Base-by-base conservation (phyloP, 2,113 vertebrate species). In the Erythrocercus mccallii region DNA sequence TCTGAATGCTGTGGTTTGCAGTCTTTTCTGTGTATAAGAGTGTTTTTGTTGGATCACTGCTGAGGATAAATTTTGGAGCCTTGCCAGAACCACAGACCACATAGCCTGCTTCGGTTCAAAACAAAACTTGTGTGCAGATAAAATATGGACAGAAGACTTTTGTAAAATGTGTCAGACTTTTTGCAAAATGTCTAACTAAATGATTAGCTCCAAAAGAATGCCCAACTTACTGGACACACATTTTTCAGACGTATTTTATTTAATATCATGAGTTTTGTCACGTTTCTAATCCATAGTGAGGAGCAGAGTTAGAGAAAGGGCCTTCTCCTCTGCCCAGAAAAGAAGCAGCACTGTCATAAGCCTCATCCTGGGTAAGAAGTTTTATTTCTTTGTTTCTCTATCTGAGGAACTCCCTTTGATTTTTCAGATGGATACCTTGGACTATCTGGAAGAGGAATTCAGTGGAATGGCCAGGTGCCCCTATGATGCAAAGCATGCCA, bases 381-480 rank as follows among this genome's bases (percentile, higher is more conserved):
- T 38, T 23, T 93, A 12, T 87, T 92, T 92, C 40, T 66, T n/a
- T 94, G 9, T 88, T 92, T 94, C 48, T 62, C 23, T 85, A 3
- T 42, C 81, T 98, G 90, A 97, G 62, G 20, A 90, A 23, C 27
- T 90, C 68, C 40, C 37, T 73, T 95, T 94, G 4, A 45, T 95
- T 81, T 95, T 97, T 96, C 97, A 99, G 99, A 98, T 98, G 97
- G 99, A 99, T 94, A 98, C 98, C 40, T 88, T 99, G 98, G 99
- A 99, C 86, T 98, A 98, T 81, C 96, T 98, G 54, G 99, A 99
- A 90, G 99, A 99, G 95, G 99, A 99, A 96, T 99, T 99, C 97
- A 99, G 99, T 62, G 99, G 99, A 88, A 99, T 99, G 99, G 99
- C 99, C 44, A 99, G 99, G 61, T 99, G 99, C 96, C 99, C 99